Evolutionary conservation across 2,888 invertebrate genomes (phyloP).

Genomic region (Zelleria hepariella): DNA sequence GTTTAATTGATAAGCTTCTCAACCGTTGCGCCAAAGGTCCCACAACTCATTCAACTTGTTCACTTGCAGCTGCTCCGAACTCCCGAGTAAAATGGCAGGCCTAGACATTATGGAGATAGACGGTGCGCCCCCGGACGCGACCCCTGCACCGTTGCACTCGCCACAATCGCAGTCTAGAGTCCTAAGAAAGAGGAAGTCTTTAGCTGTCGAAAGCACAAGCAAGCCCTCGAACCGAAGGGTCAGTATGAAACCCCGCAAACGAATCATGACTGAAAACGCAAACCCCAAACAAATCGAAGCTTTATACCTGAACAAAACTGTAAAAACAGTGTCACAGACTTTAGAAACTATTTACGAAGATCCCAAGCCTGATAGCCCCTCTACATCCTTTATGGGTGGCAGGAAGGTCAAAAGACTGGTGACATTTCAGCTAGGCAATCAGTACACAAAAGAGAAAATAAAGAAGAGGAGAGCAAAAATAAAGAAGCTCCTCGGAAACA

Average conservation of each 20-base stretch:
- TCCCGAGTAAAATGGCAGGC: constrained; percentile 61
- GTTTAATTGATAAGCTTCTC: neutral
- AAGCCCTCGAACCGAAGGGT: constrained; percentile 60
- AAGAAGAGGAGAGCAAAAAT: constrained; percentile 73
- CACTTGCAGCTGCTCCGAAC: constrained; percentile 23
- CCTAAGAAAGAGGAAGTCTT: constrained; percentile 52
- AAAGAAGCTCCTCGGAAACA: constrained; percentile 68
- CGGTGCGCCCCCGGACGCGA: constrained; percentile 19
- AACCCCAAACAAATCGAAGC: constrained; percentile 63
- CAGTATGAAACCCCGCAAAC: constrained; percentile 60
- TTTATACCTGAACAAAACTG: constrained; percentile 70
- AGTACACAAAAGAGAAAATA: constrained; percentile 68
- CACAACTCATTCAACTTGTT: constrained; percentile 36
- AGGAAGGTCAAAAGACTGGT: constrained; percentile 72
- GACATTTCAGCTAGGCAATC: constrained; percentile 64
- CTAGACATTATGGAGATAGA: constrained; percentile 60
- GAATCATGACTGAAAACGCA: constrained; percentile 42
- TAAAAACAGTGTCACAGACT: constrained; percentile 63
- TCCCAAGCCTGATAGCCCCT: constrained; percentile 56
- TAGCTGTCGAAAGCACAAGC: constrained; percentile 34
- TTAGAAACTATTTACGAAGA: constrained; percentile 77
- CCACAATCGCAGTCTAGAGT: constrained; percentile 36
- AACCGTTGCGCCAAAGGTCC: neutral
- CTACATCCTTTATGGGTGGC: constrained; percentile 58
- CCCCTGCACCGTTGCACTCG: constrained; percentile 20